Percentiles rank a stretch among this genome's conserved stretches.
phyloP scores from a whole-genome alignment of 2,797 vertebrate genomes.

The Chaunax sp. region DNA sequence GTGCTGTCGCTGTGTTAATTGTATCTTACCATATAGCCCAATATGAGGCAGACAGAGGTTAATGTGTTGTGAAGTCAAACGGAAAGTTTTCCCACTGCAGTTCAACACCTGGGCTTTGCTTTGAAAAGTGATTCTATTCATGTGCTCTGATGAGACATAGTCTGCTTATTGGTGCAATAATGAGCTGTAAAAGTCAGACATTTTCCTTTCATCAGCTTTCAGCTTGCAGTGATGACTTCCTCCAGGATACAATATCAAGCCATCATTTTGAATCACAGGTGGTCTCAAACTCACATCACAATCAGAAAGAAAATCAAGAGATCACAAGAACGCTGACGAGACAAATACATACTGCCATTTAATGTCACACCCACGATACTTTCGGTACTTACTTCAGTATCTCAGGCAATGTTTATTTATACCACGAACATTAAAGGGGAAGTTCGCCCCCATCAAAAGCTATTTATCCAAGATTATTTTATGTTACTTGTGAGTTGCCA shows the following conservation, averaged over 20 bases:
- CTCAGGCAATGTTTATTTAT: not conserved
- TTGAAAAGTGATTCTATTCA: conserved; percentile 48
- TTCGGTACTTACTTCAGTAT: conserved; percentile 7
- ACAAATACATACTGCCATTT: conserved; percentile 38
- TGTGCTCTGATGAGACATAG: conserved; percentile 43
- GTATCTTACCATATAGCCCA: conserved; percentile 47
- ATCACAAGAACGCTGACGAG: conserved; percentile 46
- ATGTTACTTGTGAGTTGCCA: not conserved
- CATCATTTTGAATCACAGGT: conserved; percentile 41
- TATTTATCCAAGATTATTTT: too few relatives aligned
- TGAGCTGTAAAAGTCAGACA: conserved; percentile 10
- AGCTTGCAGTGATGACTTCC: conserved; percentile 31
- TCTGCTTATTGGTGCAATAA: conserved; percentile 33
- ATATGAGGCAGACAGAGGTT: conserved; percentile 56
- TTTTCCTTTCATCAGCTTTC: conserved; percentile 16
- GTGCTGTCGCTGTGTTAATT: conserved; percentile 53
- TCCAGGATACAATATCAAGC: conserved; percentile 43
- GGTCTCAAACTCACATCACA: conserved; percentile 38
- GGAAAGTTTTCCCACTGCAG: conserved; percentile 44
- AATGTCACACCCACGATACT: conserved; percentile 10
- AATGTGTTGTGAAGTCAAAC: conserved; percentile 65
- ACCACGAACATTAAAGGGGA: conserved; percentile 3
- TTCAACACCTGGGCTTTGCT: conserved; percentile 27
- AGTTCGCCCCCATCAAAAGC: too few relatives aligned
- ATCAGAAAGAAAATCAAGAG: conserved; percentile 46